These are phyloP conservation scores for Sminthurides bifidus DNA, from an alignment of 1,140 invertebrate species.

Conservation along the genomic window DNA sequence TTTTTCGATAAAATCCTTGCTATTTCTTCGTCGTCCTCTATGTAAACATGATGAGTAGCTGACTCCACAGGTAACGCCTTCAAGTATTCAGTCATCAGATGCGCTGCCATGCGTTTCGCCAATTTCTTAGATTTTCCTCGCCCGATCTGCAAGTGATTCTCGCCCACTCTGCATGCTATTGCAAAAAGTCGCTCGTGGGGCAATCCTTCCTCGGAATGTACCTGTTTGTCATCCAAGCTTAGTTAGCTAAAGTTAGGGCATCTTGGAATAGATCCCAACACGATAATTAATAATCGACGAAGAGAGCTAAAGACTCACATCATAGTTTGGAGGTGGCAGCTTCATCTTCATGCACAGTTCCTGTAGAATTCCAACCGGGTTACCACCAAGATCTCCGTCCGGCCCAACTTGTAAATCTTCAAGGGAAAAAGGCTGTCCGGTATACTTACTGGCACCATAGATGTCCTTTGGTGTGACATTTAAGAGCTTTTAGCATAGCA, in stretches of 20 bases:
- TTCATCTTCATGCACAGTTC: conserved; percentile 91
- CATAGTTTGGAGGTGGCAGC: conserved; percentile 86
- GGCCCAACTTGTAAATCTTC: conserved; percentile 7
- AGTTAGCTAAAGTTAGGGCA: background rate
- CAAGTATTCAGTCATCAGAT: conserved; percentile 77
- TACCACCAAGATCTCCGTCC: conserved; percentile 31
- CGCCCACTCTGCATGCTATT: conserved; percentile 74
- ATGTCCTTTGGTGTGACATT: conserved; percentile 16
- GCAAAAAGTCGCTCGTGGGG: conserved; percentile 87
- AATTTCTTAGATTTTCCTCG: conserved; percentile 88
- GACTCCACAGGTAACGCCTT: conserved; percentile 60
- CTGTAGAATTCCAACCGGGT: conserved; percentile 89
- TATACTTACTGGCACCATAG: conserved; percentile 6
- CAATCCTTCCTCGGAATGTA: conserved; percentile 63
- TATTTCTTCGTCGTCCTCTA: conserved; percentile 39
- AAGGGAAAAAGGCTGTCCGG: background rate
- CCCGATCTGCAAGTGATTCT: conserved; percentile 44
- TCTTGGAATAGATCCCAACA: background rate
- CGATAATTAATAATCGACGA: background rate
- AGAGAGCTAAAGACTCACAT: conserved; percentile 45
- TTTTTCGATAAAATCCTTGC: conserved; percentile 2
- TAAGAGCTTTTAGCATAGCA: conserved; percentile 62
- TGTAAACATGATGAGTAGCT: conserved; percentile 41
- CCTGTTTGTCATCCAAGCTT: conserved; percentile 19
- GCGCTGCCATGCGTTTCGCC: conserved; percentile 83